These are phyloP conservation scores for Meriones unguiculatus DNA, from an alignment of 2,113 vertebrate genomes.

Conservation along the genomic window DNA sequence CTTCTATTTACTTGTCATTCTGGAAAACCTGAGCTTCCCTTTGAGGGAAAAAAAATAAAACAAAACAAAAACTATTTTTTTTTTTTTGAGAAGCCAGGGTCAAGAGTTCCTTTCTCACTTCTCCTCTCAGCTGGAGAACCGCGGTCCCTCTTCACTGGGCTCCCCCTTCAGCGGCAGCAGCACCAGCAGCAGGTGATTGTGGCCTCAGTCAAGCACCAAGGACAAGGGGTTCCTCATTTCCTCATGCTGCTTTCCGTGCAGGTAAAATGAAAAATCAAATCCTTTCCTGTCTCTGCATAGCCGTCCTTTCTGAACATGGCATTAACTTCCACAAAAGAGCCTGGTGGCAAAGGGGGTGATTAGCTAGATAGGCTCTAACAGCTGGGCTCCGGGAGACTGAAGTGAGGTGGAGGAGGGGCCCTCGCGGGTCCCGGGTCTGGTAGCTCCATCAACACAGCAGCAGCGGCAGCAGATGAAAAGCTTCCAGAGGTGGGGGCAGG, in stretches of 20 bases:
- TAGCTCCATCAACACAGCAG: not conserved
- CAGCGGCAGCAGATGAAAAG: conserved; percentile 70
- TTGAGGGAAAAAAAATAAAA: not conserved
- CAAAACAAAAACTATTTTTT: not conserved
- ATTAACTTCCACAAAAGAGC: conserved; percentile 60
- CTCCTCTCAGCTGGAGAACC: not conserved
- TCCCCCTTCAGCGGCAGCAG: not conserved
- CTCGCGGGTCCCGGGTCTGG: not conserved
- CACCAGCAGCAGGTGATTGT: not conserved
- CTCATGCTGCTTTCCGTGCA: conserved; percentile 36
- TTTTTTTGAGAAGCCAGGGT: not conserved
- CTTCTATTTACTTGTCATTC: conserved; percentile 9
- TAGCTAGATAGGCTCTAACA: conserved; percentile 64
- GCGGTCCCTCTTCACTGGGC: not conserved
- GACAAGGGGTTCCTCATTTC: conserved; percentile 17
- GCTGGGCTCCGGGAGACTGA: conserved; percentile 41
- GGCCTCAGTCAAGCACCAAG: not conserved
- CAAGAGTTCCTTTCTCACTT: not conserved
- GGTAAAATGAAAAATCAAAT: conserved; percentile 71
- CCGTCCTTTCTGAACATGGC: conserved; percentile 54
- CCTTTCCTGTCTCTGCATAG: conserved; percentile 44
- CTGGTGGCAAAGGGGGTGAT: conserved; percentile 66
- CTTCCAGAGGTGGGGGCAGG: conserved; percentile 76
- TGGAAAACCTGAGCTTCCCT: not conserved
- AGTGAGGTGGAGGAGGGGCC: conserved; percentile 63